Base-by-base conservation (phyloP, 2,113 vertebrate species). In the Upupa epops region DNA sequence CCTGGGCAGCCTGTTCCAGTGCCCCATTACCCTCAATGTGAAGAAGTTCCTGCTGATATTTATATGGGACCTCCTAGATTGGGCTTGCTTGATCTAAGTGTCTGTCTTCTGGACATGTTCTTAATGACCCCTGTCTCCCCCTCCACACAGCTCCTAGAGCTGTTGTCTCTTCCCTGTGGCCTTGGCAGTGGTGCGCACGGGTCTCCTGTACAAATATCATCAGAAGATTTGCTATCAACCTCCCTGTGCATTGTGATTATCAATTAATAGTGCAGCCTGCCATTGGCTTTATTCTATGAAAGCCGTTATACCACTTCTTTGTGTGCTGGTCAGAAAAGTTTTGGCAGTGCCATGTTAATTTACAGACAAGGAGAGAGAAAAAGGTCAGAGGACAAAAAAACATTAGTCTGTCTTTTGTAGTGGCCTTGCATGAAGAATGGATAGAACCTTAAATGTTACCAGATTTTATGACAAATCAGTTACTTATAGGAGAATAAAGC, bases 351-450 rank as follows among this genome's bases (percentile, higher is more conserved):
- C 4, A 0, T 71, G 49, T 60, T 84, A 49, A 82, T 89, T 65
- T 58, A 82, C 29, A 58, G 29, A 48, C 19, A 51, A 72, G 45
- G 64, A 75, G 59, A 75, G 59, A 37, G 29, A 56, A 56, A 26
- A 46, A 34, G 69, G 29, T 83, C 69, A 25, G 68, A 56, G 45
- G n/a, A 65, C 61, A 73, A 84, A 45, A 25, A 22, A 68, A 71
- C 17, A 28, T 84, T 95, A 77, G 19, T 73, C 59, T 85, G 25
- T 77, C 66, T 87, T 94, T 56, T 68, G 19, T 90, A 83, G 69
- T 48, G 11, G 46, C 88, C 54, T 88, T 1, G 0, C 40, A 3
- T 65, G 76, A 54, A 55, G 52, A 81, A 75, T n/a, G 74, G 46
- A 65, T 2, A 1, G 83, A 73, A 40, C 86, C 70, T 89, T 92